Conservation (phyloP, 2,888 invertebrate species). For the Anthophora plumipes region DNA sequence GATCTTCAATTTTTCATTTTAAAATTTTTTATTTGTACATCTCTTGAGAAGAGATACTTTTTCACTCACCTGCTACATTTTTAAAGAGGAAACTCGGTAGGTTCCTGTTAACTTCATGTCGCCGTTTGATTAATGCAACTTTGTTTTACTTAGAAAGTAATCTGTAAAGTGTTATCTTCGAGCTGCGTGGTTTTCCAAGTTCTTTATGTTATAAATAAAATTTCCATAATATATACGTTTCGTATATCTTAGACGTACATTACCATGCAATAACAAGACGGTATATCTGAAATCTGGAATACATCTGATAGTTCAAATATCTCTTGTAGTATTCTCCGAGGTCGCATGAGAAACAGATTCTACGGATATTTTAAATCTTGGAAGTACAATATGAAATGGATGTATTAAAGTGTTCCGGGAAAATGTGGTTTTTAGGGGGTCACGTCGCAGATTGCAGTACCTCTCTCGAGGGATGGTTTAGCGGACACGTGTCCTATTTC, state of each 20-base stretch:
- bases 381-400: conserved; percentile 42
- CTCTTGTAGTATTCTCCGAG: conserved; percentile 20
- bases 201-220: background rate
- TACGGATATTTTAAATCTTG: conserved; percentile 48
- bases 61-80: too few species aligned
- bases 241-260: background rate
- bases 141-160: background rate
- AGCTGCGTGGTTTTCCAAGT: background rate
- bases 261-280: background rate
- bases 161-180: background rate
- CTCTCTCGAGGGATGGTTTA: conserved; percentile 53
- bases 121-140: background rate
- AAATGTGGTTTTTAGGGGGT: conserved; percentile 44
- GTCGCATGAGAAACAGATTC: conserved; percentile 30
- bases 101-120: too few species aligned
- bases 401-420: conserved; percentile 44
- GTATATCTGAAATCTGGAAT: conserved; percentile 23
- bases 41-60: background rate
- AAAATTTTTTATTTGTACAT: background rate
- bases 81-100: too few species aligned
- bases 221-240: background rate
- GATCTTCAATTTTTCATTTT: too few species aligned
- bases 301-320: conserved; percentile 35
- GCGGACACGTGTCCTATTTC: conserved; percentile 55
- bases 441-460: conserved; percentile 57